Base-by-base conservation (phyloP, 2,113 vertebrate genomes). In the Oriolus oriolus region DNA sequence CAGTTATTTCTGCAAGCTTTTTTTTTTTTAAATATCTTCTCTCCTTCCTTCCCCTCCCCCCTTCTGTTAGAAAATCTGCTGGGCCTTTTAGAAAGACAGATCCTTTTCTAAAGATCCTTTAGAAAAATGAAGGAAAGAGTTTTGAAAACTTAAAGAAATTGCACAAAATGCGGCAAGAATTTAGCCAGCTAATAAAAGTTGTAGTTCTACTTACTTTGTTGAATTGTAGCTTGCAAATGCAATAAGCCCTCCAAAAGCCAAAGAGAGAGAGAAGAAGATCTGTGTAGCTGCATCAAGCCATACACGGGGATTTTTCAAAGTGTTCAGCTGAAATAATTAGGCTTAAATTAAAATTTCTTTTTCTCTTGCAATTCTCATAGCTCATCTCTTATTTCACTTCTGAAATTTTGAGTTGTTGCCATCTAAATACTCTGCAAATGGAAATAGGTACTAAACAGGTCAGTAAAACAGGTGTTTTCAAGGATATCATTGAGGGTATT, bases 261-360 rank as follows among this genome's bases (percentile, higher is more conserved):
- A 89, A 45, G 99, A 99, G 47, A 99, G 98, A 20, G 99, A 99
- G 96, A 99, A 99, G 98, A 99, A 99, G 71, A 99, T 99, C 97
- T 99, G 99, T 4, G 99, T 99, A 65, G 99, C 98, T 24, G 99
- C 99, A 4, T 99, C 99, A 79, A 99, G 97, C 99, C 99, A 99
- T 59, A 99, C 98, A 28, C 95, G 98, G 24, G 99, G 99, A 28
- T 98, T 98, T 96, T 82, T 97, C 78, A 99, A 97, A 39, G 93
- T 94, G 17, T 96, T 91, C 97, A 99, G 96, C 99, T 99, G 95
- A 60, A 96, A 86, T 65, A 82, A 59, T 88, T 65, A 70, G 30
- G 20, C 37, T 89, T 68, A 20, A 75, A 63, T 39, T 66, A n/a
- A 47, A 77, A 12, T 41, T 53, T 71, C 1, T 14, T 61, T 78